Percentiles rank a stretch among this genome's conserved stretches.
These are phyloP conservation scores for Formica exsecta DNA, from an alignment of 1,140 invertebrate species.

Conservation along the genomic window DNA sequence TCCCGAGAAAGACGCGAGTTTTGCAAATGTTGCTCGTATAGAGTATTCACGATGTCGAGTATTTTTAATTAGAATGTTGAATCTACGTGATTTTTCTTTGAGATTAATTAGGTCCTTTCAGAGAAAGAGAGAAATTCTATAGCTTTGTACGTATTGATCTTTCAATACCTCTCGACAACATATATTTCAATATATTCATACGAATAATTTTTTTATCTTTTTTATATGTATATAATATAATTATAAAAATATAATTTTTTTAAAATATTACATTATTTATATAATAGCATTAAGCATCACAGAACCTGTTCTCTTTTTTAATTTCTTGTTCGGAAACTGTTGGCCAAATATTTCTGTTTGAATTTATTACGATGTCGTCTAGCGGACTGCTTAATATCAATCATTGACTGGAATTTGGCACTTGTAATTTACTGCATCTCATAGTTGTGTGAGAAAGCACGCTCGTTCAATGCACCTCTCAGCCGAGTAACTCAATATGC, in stretches of 20 bases:
- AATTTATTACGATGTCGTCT: neutral
- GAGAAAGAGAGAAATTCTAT: neutral
- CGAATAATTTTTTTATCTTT: neutral
- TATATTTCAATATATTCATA: neutral
- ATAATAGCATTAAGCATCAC: neutral
- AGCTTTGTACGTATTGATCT: neutral
- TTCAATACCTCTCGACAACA: neutral
- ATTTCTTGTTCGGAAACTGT: neutral
- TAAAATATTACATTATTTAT: neutral
- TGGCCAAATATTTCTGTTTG: neutral
- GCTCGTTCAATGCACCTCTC: conserved; percentile 9
- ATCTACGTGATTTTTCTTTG: neutral
- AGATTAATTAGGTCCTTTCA: conserved; percentile 1
- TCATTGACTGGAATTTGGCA: conserved; percentile 1
- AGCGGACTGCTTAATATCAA: neutral
- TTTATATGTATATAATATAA: neutral
- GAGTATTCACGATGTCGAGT: neutral
- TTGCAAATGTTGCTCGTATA: neutral
- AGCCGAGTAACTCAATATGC: conserved; percentile 41
- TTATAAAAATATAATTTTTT: neutral
- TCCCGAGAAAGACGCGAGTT: neutral
- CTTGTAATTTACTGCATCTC: conserved; percentile 24
- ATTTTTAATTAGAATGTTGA: conserved; percentile 40
- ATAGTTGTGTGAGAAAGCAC: conserved; percentile 5
- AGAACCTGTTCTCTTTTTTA: neutral